Evolutionary conservation across 2,797 vertebrate genomes (phyloP), one percentile per base, ranked within the genome.

Genomic region (Cirrhinus molitorella): DNA sequence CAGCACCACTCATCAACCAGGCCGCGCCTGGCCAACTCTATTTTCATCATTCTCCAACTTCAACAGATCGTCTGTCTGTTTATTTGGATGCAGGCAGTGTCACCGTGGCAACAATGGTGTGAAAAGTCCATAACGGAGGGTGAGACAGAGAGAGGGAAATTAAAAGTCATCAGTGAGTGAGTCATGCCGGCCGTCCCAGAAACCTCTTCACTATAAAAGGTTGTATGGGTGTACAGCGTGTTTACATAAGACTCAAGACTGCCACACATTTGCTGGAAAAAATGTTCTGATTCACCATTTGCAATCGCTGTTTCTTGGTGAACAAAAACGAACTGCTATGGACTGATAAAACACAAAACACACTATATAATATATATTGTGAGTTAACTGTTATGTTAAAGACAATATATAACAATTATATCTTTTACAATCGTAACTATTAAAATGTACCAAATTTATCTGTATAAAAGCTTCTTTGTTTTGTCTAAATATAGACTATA

Each of bases 71-170:
- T 51, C 80, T 88, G 11, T 75, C 82, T 80, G 87, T 85, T 91
- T 90, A 91, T 92, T 90, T 95, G 92, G 87, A 90, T 90, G 90
- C 84, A 37, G 55, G 76, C 68, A 19, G 81, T 0, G 90, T 95
- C 91, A 53, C 94, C 90, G 88, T 85, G 89, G 93, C 51, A 85
- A 92, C 79, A 2, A 28, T 83, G 75, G 81, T 82, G 82, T 84
- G 81, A 68, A 61, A 91, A 86, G 88, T 83, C 65, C 79, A 57
- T 90, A 92, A 92, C 82, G 88, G 49, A 74, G 73, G 51, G 89
- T 53, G 78, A 83, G 83, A 71, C 79, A 79, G 85, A 85, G 84
- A 85, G 83, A 89, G 89, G 90, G 91, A 93, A 92, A 91, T 53
- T 59, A 88, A 70, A 78, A 88, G 68, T 92, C 92, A 93, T 91